Evolutionary conservation across 2,113 vertebrate species (phyloP).

Genomic region (Willisornis vidua): DNA sequence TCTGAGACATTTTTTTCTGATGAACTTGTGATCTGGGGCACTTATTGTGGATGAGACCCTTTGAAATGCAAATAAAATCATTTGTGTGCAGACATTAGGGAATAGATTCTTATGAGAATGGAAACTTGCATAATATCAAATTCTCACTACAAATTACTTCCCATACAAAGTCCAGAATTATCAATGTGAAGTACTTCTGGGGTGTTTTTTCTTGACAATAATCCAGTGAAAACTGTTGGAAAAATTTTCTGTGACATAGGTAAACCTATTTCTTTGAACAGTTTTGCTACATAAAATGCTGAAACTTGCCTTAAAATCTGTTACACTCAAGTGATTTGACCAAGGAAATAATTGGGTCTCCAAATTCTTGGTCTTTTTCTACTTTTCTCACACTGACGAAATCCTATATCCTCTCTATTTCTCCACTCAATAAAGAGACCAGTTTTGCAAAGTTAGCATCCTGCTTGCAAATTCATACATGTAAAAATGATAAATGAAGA

Average conservation of each 20-base stretch:
- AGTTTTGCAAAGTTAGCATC: neutral
- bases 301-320: neutral
- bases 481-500: neutral
- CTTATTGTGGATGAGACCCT: neutral
- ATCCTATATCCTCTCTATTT: neutral
- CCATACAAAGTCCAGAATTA: neutral
- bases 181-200: neutral
- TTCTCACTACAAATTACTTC: neutral
- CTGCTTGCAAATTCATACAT: neutral
- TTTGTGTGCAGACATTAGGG: neutral
- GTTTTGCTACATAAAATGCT: neutral
- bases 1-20: neutral
- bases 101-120: neutral
- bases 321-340: neutral
- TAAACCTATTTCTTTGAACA: neutral
- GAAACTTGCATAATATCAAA: neutral
- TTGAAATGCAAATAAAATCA: neutral
- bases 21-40: neutral
- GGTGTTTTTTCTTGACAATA: neutral
- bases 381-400: neutral
- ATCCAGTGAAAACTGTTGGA: neutral
- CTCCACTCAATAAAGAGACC: neutral
- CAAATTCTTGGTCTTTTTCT: neutral
- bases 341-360: neutral
- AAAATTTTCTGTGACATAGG: neutral